Base-by-base conservation (phyloP, 1,140 invertebrate species). In the Trachelipus rathkii region DNA sequence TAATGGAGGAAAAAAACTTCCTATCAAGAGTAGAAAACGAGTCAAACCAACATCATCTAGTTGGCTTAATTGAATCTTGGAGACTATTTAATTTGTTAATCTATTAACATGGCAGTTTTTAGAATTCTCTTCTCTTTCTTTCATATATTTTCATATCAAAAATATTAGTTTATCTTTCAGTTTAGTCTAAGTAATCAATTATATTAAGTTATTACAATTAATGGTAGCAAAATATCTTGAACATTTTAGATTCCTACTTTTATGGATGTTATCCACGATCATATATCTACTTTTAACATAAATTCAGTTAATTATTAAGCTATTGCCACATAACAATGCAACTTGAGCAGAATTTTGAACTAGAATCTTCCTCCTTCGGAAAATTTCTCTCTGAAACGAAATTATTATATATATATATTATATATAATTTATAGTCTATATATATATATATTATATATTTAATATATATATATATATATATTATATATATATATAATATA, bases 391-490 rank as follows among this genome's bases (percentile, higher is more conserved):
- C 50, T 60, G 50, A 60, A 60, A 60, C 2, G 8, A 60, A 60
- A 8, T 4, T 4, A 60, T 13, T 15, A 60, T 2, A 60, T 15
- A 60, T 15, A 15, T 60, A 50, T n/a, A n/a, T n/a, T n/a, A n/a
- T n/a, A n/a, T 15, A 50, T 15, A 15, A 15, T 50, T 15, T 50
- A 15, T 50, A 15, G 9, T 50, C 15, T 10, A 50, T 15, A 50
- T 50, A 50, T 50, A 50, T 50, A 50, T 50, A 50, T 50, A 50
- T 50, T 10, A 50, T 50, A n/a, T n/a, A n/a, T n/a, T n/a, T n/a
- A 50, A 50, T 50, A 50, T 50, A 50, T 50, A 50, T 50, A 50
- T 50, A 50, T 50, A 50, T 50, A 50, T 50, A 50, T 50, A 50
- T 10, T 50, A 50, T 50, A 50, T 50, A 50, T 50, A 50, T 50